A percentile compares a stretch with the other conserved stretches of the same genome.
Conservation (phyloP, 2,888 invertebrate genomes). For the Oxytorus armatus region DNA sequence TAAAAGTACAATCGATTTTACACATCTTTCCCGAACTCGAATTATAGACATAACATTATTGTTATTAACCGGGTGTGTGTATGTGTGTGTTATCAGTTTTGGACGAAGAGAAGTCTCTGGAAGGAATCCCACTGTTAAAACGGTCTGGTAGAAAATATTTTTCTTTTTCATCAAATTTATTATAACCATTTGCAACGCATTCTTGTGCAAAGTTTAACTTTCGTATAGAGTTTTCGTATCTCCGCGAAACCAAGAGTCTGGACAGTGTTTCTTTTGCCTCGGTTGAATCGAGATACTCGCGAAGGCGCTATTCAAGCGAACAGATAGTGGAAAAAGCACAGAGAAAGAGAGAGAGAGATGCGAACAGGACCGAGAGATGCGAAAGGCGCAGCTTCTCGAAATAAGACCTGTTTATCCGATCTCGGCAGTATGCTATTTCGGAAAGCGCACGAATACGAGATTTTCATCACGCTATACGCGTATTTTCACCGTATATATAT, state of each 20-base stretch:
- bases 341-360: slow-evolving; percentile 68
- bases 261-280: slow-evolving; percentile 80
- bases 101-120: neutral
- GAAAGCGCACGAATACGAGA: slow-evolving; percentile 75
- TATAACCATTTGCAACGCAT: slow-evolving; percentile 9
- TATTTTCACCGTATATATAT: slow-evolving; percentile 27
- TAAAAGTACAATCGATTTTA: too few relatives aligned
- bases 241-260: slow-evolving; percentile 71
- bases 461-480: slow-evolving; percentile 72
- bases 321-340: slow-evolving; percentile 30
- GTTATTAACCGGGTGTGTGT: too few relatives aligned
- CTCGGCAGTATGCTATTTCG: slow-evolving; percentile 79
- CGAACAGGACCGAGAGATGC: slow-evolving; percentile 68
- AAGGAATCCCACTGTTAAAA: neutral
- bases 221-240: neutral
- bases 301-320: slow-evolving; percentile 36
- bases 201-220: slow-evolving; percentile 28
- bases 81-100: too few relatives aligned
- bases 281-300: slow-evolving; percentile 64
- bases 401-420: slow-evolving; percentile 81
- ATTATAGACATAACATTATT: too few relatives aligned
- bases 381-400: slow-evolving; percentile 78
- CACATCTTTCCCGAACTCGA: too few relatives aligned
- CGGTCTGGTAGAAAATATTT: slow-evolving; percentile 2
- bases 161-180: slow-evolving; percentile 30